A percentile compares a stretch with the other conserved stretches of the same genome.
Evolutionary conservation across 1,140 invertebrate species (phyloP).

Genomic region (Drosophila sp.): DNA sequence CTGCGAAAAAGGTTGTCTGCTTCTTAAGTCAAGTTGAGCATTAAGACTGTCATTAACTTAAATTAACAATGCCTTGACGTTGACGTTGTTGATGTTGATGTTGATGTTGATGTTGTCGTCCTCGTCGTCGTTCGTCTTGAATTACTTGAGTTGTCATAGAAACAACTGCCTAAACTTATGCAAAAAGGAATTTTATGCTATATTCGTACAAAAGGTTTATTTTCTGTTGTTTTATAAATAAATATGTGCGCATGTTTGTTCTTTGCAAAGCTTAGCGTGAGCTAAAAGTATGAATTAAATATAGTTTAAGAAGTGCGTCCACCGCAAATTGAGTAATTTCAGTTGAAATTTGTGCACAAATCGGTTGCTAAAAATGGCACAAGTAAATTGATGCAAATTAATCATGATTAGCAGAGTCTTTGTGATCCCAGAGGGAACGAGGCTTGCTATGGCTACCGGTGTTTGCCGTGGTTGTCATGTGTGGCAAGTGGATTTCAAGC

Average conservation of each 20-base stretch:
- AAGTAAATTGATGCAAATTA: constrained; percentile 78
- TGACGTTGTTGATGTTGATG: too few relatives aligned
- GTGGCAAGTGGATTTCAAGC: constrained; percentile 21
- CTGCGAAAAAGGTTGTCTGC: neutral
- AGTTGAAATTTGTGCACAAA: constrained; percentile 39
- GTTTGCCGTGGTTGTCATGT: constrained; percentile 8
- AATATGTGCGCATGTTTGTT: neutral
- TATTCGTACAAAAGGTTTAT: constrained; percentile 4
- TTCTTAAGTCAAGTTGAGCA: constrained; percentile 4
- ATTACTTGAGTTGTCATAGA: constrained; percentile 5
- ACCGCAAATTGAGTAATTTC: constrained; percentile 23
- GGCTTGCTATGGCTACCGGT: constrained; percentile 9
- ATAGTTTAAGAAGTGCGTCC: constrained; percentile 2
- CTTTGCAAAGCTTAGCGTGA: neutral
- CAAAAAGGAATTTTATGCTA: neutral
- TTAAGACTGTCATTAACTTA: constrained; percentile 1
- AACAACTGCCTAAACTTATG: neutral
- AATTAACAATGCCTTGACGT: constrained; percentile 10
- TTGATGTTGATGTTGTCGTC: too few relatives aligned
- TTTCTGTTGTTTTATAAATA: constrained; percentile 2
- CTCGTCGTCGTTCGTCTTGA: too few relatives aligned
- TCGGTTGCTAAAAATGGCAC: constrained; percentile 67
- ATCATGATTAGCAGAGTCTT: constrained; percentile 69
- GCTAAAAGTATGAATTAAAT: neutral
- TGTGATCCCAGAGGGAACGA: constrained; percentile 34